Base-by-base conservation (phyloP, 2,888 invertebrate genomes). In the Alcis repandata region DNA sequence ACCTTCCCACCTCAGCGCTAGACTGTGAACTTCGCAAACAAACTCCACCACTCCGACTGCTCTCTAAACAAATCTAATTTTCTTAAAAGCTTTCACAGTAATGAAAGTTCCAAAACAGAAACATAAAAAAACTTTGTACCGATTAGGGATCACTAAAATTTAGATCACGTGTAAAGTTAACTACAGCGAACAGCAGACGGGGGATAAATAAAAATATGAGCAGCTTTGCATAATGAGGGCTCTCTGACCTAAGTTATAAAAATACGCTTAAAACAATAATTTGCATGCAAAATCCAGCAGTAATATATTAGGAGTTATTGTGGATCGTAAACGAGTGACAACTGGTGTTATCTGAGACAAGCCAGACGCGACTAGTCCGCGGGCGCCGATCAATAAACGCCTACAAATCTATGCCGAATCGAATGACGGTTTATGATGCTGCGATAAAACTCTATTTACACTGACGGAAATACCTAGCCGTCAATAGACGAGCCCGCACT, bases 281-380 rank as follows among this genome's bases (percentile, higher is more conserved):
- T 69, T 67, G 51, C 69, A 72, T 76, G 69, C 66, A 63, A 75
- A 77, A 70, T 40, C 60, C 63, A 56, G 43, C 45, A 36, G 63
- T 58, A 72, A 73, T 64, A 71, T 71, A 68, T 65, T 57, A 71
- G 58, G 60, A 73, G 75, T 74, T 73, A 79, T 71, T 63, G 64
- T 68, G 67, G 61, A 69, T 68, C 74, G 76, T 77, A 82, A 82
- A 79, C 66, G 73, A 73, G 64, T 78, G 76, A 77, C 79, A 79
- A 79, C 70, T 76, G 72, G 75, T 75, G 75, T 79, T 83, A 85
- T 83, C 81, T 77, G 79, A 79, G 78, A 78, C 77, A 79, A 75
- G 74, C 74, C 80, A 83, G 78, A 75, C 79, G 71, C 72, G 76
- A 80, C 77, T 67, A 76, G 77, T 79, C 74, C 67, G 72, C 68